Evolutionary conservation across 2,797 vertebrate genomes (phyloP).

Genomic region (Gallirallus australis): DNA sequence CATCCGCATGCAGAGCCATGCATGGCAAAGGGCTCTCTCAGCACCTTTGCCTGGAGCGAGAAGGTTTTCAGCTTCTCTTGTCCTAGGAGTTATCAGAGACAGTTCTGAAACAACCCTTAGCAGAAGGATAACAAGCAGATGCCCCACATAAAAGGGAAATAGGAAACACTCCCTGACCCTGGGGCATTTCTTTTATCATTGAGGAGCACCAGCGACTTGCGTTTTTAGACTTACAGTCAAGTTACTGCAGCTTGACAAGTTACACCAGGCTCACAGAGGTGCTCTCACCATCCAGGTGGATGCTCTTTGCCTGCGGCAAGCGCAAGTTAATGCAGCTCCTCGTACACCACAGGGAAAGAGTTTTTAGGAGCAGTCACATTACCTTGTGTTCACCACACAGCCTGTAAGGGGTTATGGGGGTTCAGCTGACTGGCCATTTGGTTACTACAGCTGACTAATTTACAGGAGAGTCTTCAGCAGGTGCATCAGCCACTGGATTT

Average conservation of each 20-base stretch:
- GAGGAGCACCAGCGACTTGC: not conserved
- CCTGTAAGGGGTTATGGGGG: not conserved
- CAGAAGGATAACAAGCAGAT: not conserved
- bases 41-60: not conserved
- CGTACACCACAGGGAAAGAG: not conserved
- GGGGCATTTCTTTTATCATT: not conserved
- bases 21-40: fast-evolving
- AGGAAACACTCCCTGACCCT: not conserved
- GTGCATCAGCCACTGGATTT: not conserved
- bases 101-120: not conserved
- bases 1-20: not conserved
- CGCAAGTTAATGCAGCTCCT: not conserved
- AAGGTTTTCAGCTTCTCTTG: not conserved
- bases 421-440: fast-evolving
- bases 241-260: not conserved
- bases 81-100: not conserved
- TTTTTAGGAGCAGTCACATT: not conserved
- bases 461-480: not conserved
- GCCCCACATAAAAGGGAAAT: not conserved
- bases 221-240: not conserved
- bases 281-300: not conserved
- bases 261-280: not conserved
- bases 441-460: not conserved
- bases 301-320: not conserved
- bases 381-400: not conserved